Evolutionary conservation across 2,113 vertebrate genomes (phyloP).

Genomic region (Eidolon helvum): DNA sequence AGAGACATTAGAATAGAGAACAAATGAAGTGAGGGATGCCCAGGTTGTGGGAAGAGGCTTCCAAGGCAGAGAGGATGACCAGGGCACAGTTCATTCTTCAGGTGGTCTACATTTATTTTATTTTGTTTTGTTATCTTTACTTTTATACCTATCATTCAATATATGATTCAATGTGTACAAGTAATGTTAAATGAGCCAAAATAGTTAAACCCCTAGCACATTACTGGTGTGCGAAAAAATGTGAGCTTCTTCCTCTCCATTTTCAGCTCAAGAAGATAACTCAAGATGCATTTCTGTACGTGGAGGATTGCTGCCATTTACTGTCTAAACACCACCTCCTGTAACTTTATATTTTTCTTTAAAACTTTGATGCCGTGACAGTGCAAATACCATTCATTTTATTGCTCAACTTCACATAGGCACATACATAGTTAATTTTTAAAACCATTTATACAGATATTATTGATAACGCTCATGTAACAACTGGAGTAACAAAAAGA

Average conservation of each 20-base stretch:
- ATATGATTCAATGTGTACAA: background rate
- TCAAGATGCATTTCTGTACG: background rate
- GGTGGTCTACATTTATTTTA: background rate
- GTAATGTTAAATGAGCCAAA: background rate
- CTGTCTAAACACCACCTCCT: background rate
- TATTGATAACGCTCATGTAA: slow-evolving; percentile 94
- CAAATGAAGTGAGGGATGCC: background rate
- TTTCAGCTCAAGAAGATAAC: background rate
- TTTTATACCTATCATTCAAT: background rate
- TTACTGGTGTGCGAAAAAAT: background rate
- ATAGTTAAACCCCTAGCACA: background rate
- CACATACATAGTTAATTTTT: slow-evolving; percentile 88
- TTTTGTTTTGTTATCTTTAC: background rate
- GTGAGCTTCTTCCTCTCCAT: background rate
- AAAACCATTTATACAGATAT: slow-evolving; percentile 91
- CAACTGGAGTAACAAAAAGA: slow-evolving; percentile 77
- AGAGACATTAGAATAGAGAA: background rate
- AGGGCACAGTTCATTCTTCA: background rate
- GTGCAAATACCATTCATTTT: slow-evolving; percentile 96
- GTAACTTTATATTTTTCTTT: slow-evolving; percentile 70
- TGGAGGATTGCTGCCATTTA: background rate
- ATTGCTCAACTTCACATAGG: slow-evolving; percentile 93
- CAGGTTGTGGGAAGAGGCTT: background rate
- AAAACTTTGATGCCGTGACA: slow-evolving; percentile 89
- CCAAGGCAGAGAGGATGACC: background rate